Percentiles rank a stretch among this genome's conserved stretches.
These are phyloP conservation scores for Reticulitermes speratus DNA, from an alignment of 1,140 invertebrate genomes.

Conservation along the genomic window DNA sequence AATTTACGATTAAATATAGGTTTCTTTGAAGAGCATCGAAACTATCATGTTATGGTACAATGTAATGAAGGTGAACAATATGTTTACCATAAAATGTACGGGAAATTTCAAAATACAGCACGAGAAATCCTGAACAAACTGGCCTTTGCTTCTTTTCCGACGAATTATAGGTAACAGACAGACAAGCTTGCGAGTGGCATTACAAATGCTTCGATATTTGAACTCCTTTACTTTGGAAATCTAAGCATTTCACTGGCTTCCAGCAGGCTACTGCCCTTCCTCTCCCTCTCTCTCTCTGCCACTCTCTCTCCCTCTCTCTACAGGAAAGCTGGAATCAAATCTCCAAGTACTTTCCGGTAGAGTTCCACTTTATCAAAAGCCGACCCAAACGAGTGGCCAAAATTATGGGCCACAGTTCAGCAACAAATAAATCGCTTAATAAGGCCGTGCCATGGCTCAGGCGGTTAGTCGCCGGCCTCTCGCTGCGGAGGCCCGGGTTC, in stretches of 20 bases:
- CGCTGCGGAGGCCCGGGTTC: too few relatives aligned
- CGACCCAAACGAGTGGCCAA: not conserved
- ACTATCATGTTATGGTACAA: too few relatives aligned
- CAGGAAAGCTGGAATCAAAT: not conserved
- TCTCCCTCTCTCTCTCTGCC: not conserved
- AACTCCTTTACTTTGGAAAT: not conserved
- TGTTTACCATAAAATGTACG: too few relatives aligned
- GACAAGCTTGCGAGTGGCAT: not conserved
- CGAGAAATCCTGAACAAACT: not conserved
- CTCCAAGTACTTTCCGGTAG: not conserved
- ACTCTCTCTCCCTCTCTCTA: not conserved
- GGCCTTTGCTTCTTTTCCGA: not conserved
- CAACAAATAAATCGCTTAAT: too few relatives aligned
- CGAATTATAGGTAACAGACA: not conserved
- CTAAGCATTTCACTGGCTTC: not conserved
- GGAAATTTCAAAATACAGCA: too few relatives aligned
- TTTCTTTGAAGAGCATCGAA: too few relatives aligned
- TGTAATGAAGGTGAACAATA: too few relatives aligned
- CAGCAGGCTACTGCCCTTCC: not conserved
- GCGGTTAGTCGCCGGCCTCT: too few relatives aligned
- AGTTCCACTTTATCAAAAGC: not conserved
- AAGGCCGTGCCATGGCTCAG: too few relatives aligned
- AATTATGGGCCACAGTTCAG: not conserved
- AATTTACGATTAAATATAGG: too few relatives aligned
- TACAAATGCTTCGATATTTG: slow-evolving; percentile 10